Percentiles rank a stretch among this genome's conserved stretches.
phyloP scores from a whole-genome alignment of 2,113 vertebrate species.

The Microtus oregoni region DNA sequence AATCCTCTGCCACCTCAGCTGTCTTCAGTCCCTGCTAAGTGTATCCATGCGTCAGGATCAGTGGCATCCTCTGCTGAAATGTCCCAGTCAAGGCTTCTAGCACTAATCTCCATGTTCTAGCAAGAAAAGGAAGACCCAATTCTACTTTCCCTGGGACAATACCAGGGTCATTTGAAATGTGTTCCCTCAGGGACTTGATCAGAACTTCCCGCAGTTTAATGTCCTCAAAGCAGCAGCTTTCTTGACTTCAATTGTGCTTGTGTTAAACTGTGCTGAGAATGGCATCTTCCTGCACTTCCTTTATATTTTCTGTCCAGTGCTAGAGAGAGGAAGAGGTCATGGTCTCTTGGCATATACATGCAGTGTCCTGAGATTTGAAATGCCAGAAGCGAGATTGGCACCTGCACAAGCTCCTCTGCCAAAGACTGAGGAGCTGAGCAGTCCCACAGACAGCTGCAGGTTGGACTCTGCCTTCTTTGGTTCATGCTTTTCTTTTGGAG shows the following conservation, averaged over 20 bases:
- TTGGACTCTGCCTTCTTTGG: background rate
- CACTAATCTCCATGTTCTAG: background rate
- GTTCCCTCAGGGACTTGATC: background rate
- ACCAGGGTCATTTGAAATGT: background rate
- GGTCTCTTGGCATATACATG: background rate
- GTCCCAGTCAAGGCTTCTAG: background rate
- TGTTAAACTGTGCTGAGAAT: background rate
- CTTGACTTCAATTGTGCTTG: background rate
- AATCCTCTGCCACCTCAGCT: background rate
- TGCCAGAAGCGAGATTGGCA: background rate
- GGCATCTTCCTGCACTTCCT: background rate
- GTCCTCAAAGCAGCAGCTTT: background rate
- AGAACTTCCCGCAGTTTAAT: background rate
- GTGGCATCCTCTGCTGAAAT: background rate
- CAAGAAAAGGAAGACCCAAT: background rate
- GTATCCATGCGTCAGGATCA: background rate
- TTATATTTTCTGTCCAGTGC: background rate
- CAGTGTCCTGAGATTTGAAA: background rate
- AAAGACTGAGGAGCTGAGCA: background rate
- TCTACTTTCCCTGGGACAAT: background rate
- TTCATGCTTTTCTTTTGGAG: background rate
- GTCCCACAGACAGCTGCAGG: background rate
- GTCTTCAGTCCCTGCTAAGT: background rate
- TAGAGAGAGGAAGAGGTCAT: background rate
- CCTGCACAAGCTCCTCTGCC: background rate